Base-by-base conservation (phyloP, 2,797 vertebrate species). In the Thunnus albacares region DNA sequence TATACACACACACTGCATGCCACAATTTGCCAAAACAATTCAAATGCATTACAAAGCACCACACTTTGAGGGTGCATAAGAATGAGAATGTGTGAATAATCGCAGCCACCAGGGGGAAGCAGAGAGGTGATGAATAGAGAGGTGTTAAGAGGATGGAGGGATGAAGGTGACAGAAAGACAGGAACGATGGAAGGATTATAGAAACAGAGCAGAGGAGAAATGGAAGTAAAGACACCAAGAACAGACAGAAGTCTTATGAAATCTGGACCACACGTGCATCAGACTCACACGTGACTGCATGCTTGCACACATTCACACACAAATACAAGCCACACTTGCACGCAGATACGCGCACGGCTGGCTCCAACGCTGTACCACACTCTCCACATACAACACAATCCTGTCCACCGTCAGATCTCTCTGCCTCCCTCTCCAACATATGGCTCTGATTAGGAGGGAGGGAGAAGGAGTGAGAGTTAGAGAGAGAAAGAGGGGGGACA, bases 381-480 rank as follows among this genome's bases (percentile, higher is more conserved):
- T 81, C 60, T 71, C 80, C 71, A 81, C 82, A 80, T 75, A 84
- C 83, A 90, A 90, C 85, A 86, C 82, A 91, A 90, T 80, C 84
- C 87, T 89, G 89, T 92, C 87, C 87, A 93, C 90, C 90, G 85
- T 90, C 90, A 90, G 86, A 90, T 81, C 87, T 79, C 82, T 83
- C 75, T 86, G 82, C 79, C 74, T 93, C 82, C 71, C 77, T 89
- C 75, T 83, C 90, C 84, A 91, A 90, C 93, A 94, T 94, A 94
- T 95, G 94, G 92, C 77, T 93, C 83, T 87, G 92, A 95, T 94
- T 93, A 94, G 70, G 75, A 83, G 82, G 73, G 88, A 90, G 89
- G 74, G 72, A 87, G 62, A 79, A 67, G 74, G 89, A 82, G 74
- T 75, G 81, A 49, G 71, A 45, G 82, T 33, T 65, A 76, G 71